Base-by-base conservation (phyloP, 1,140 invertebrate species). In the Pissodes strobi region DNA sequence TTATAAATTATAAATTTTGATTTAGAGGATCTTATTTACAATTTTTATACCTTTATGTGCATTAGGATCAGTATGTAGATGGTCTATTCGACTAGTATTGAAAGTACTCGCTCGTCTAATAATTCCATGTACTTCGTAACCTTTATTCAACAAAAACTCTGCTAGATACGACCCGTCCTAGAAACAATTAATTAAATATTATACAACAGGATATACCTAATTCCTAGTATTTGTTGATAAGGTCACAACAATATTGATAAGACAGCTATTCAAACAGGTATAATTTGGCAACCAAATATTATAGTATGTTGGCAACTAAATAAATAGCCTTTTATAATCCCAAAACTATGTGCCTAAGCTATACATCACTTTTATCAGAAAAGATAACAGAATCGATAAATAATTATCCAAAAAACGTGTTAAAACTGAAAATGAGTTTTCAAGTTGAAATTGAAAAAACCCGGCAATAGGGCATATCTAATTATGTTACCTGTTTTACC, bases 111-210 rank as follows among this genome's bases (percentile, higher is more conserved):
- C 89, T 49, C 98, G 80, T 46, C 98, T 80, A 19, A 99, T 94
- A 27, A 98, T 94, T 0, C 97, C 97, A 82, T 99, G 96, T 0
- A 99, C 95, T 78, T 92, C 85, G 78, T 99, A 99, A 1, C 95
- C 95, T 82, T 99, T 99, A 38, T 87, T 84, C 1, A 99, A 81
- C 1, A 99, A 81, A 66, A 99, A 90, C 81, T 99, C 98, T 2
- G 97, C 94, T 70, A 99, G 82, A 81, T 99, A 99, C 0, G 97
- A 99, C 13, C 98, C 98, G 91, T 99, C 98, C 97, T 99, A 67
- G 18, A 68, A 55, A 55, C 2, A 19, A 46, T n/a, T 38, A 8
- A n/a, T n/a, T 48, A 2, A 22, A 39, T 43, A 19, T 55, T 17
- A 52, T 8, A 6, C 12, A 37, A 34, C 9, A 37, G 1, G 2